Conservation (phyloP, 2,888 invertebrate genomes). For the Troides aeacus region DNA sequence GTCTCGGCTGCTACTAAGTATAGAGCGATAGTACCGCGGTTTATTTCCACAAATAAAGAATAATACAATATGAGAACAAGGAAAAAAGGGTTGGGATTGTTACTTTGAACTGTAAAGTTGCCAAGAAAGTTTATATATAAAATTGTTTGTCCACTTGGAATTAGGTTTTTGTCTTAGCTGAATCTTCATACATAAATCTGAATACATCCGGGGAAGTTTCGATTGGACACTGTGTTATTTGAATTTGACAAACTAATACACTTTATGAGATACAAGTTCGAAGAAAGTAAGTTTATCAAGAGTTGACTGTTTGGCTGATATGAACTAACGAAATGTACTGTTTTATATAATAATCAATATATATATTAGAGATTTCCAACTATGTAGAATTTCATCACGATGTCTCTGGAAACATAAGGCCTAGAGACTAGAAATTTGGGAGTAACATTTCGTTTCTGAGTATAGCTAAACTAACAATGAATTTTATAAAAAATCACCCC, state of each 20-base stretch:
- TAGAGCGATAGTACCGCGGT: neutral
- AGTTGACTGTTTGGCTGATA: neutral
- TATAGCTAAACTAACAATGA: no score
- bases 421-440: no score
- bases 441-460: no score
- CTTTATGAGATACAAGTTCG: neutral
- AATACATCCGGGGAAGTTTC: neutral
- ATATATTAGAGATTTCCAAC: no score
- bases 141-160: constrained; percentile 8
- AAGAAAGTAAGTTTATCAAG: neutral
- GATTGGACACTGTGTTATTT: neutral
- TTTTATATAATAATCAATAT: neutral
- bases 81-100: neutral
- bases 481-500: no score
- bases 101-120: constrained; percentile 15
- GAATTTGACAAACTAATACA: neutral
- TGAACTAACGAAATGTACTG: neutral
- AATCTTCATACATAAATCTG: no score
- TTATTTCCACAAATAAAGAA: constrained; percentile 6
- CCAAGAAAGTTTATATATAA: constrained; percentile 11
- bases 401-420: no score
- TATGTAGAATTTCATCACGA: no score
- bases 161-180: neutral
- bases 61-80: constrained; percentile 7
- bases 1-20: neutral